Conservation (phyloP, 2,888 invertebrate species). For the Apamea crenata region DNA sequence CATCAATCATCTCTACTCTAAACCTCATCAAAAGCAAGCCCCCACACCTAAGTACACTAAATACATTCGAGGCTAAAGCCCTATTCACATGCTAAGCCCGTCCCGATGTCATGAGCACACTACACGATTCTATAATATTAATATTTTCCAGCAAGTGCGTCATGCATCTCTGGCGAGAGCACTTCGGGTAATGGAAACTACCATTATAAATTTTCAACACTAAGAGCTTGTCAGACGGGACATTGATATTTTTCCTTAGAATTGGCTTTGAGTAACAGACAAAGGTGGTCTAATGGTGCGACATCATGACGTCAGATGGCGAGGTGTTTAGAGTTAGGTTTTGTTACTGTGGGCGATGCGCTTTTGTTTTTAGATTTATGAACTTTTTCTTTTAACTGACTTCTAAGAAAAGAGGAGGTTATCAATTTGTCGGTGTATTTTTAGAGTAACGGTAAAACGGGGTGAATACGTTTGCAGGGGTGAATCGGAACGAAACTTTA, state of each 20-base stretch:
- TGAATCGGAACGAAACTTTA: no score
- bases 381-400: background rate
- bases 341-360: background rate
- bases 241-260: slow-evolving; percentile 81
- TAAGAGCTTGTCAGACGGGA: slow-evolving; percentile 84
- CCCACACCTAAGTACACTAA: background rate
- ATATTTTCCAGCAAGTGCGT: slow-evolving; percentile 80
- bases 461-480: no score
- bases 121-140: slow-evolving; percentile 69
- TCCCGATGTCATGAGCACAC: slow-evolving; percentile 43
- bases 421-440: background rate
- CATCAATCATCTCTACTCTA: slow-evolving; percentile 41
- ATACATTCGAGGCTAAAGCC: slow-evolving; percentile 24
- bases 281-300: slow-evolving; percentile 15
- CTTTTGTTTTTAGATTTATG: background rate
- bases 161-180: slow-evolving; percentile 78
- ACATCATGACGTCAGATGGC: background rate
- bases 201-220: slow-evolving; percentile 87
- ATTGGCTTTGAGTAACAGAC: slow-evolving; percentile 46
- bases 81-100: slow-evolving; percentile 48
- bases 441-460: no score
- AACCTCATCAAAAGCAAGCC: slow-evolving; percentile 26
- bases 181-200: slow-evolving; percentile 86
- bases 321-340: background rate
- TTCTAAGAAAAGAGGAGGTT: background rate